Conservation (phyloP, 2,888 invertebrate species). For the Cephus spinipes region DNA sequence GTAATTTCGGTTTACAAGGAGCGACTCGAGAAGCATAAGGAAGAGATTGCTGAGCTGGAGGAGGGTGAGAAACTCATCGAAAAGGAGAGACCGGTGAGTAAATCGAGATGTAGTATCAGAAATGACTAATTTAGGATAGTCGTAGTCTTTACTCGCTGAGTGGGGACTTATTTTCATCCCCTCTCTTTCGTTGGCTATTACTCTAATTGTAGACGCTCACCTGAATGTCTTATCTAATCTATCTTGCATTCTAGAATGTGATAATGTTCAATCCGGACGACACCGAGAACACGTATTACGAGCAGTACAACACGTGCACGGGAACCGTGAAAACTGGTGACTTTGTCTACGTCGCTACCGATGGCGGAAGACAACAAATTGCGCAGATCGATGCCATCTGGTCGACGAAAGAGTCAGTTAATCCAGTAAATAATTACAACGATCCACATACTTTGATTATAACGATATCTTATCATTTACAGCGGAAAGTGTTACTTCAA, state of each 20-base stretch:
- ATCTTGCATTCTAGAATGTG: slow-evolving; percentile 75
- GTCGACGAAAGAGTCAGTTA: slow-evolving; percentile 87
- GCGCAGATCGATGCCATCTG: slow-evolving; percentile 95
- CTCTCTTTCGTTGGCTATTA: too few relatives aligned
- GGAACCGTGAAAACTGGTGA: slow-evolving; percentile 92
- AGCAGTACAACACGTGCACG: slow-evolving; percentile 90
- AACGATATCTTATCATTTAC: slow-evolving; percentile 22
- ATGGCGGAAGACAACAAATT: slow-evolving; percentile 90
- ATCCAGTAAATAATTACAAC: neutral
- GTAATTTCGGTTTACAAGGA: slow-evolving; percentile 95
- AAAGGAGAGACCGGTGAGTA: slow-evolving; percentile 85
- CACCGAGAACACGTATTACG: slow-evolving; percentile 88
- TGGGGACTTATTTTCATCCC: too few relatives aligned
- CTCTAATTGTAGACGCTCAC: too few relatives aligned
- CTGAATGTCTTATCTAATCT: slow-evolving; percentile 17
- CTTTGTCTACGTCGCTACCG: slow-evolving; percentile 93
- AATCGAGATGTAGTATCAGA: fast-evolving
- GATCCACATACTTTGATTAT: neutral
- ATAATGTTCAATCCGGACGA: slow-evolving; percentile 79
- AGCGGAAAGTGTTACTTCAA: slow-evolving; percentile 92
- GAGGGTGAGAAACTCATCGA: slow-evolving; percentile 85
- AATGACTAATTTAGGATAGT: neutral
- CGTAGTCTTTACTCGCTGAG: too few relatives aligned
- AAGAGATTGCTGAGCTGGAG: slow-evolving; percentile 87
- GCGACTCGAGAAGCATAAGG: slow-evolving; percentile 89